These are phyloP conservation scores for Ips typographus DNA, from an alignment of 1,140 invertebrate species.

Conservation along the genomic window DNA sequence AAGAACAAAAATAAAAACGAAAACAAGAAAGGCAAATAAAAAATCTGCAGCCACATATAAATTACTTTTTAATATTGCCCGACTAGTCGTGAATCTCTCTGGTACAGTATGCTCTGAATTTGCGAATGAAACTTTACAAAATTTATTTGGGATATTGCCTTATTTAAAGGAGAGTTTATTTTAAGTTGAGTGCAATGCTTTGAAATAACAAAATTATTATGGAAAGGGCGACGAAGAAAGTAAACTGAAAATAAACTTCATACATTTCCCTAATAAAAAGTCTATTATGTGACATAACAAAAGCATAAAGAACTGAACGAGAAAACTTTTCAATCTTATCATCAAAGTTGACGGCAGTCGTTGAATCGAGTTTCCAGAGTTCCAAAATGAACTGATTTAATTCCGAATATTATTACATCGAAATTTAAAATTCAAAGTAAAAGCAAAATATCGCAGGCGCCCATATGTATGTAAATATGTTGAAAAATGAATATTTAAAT, in stretches of 20 bases:
- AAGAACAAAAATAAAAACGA: conserved; percentile 45
- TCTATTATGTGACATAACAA: conserved; percentile 26
- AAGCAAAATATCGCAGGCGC: conserved; percentile 50
- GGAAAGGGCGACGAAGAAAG: background rate
- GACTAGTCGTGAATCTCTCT: conserved; percentile 49
- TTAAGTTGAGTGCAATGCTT: too few relatives aligned
- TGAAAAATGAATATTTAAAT: conserved; percentile 53
- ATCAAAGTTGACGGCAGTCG: conserved; percentile 45
- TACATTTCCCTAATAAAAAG: background rate
- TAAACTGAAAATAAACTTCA: conserved; percentile 9
- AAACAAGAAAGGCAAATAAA: conserved; percentile 45
- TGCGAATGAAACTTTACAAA: conserved; percentile 31
- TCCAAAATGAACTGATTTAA: conserved; percentile 54
- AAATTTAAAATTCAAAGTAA: conserved; percentile 55
- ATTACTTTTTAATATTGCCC: conserved; percentile 52
- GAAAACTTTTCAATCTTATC: conserved; percentile 51
- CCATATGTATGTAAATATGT: conserved; percentile 53
- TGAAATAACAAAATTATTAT: too few relatives aligned
- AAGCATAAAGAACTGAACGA: conserved; percentile 37
- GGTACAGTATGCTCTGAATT: conserved; percentile 25
- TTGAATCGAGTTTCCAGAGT: conserved; percentile 47
- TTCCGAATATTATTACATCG: conserved; percentile 53
- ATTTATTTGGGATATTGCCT: conserved; percentile 9
- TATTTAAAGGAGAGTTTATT: too few relatives aligned
- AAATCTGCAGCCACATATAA: conserved; percentile 49